Percentiles rank a stretch among this genome's conserved stretches.
Evolutionary conservation across 1,140 invertebrate species (phyloP).

Genomic region (Orchesella cincta): DNA sequence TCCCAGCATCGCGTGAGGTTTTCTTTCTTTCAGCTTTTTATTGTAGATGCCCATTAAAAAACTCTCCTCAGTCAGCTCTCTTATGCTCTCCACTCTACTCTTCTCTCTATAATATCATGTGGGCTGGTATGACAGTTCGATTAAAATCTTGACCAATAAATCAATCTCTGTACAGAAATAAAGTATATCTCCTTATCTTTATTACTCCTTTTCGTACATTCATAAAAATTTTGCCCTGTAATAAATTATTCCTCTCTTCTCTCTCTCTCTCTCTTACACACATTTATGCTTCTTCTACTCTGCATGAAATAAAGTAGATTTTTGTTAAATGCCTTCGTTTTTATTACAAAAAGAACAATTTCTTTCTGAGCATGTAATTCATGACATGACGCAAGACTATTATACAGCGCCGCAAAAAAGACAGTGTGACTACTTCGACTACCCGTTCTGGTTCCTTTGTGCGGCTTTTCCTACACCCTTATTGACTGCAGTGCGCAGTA

Average conservation of each 20-base stretch:
- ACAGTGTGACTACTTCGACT: neutral
- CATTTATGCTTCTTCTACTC: neutral
- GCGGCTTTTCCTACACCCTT: neutral
- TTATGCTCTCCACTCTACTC: neutral
- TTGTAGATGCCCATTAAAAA: neutral
- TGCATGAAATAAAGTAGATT: neutral
- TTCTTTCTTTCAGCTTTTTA: neutral
- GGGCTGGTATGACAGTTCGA: neutral
- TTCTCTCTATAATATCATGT: neutral
- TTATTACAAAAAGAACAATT: neutral
- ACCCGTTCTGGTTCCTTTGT: neutral
- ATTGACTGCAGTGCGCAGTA: neutral
- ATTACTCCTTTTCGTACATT: slow-evolving; percentile 10
- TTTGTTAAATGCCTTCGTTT: neutral
- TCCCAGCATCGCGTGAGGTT: slow-evolving; percentile 1
- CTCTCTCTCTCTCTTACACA: neutral
- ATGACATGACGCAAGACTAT: neutral
- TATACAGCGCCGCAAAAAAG: neutral
- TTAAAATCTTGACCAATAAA: slow-evolving; percentile 22
- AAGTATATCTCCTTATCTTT: neutral
- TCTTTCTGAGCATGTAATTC: neutral
- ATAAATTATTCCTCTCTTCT: neutral
- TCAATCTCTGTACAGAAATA: neutral
- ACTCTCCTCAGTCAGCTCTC: neutral
- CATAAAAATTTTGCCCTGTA: slow-evolving; percentile 14